Conservation (phyloP, 2,888 invertebrate genomes). For the Euplexia lucipara region DNA sequence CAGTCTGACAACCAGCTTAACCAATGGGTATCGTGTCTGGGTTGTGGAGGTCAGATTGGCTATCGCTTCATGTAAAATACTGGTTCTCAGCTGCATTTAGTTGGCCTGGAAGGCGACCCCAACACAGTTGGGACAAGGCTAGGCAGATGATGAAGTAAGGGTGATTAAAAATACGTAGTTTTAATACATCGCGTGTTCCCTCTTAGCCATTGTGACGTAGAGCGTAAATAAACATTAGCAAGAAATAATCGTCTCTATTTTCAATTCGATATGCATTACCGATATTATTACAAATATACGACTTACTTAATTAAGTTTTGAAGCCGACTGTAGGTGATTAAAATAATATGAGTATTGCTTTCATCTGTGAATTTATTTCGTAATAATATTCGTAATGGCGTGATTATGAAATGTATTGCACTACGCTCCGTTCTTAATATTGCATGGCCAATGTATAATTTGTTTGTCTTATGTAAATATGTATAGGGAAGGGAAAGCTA, state of each 20-base stretch:
- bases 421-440: slow-evolving; percentile 34
- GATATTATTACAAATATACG: slow-evolving; percentile 47
- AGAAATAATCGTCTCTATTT: slow-evolving; percentile 46
- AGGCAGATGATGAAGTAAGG: too few species aligned
- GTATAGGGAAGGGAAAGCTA: neutral
- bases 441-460: slow-evolving; percentile 43
- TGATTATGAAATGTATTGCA: slow-evolving; percentile 55
- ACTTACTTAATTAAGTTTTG: slow-evolving; percentile 50
- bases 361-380: slow-evolving; percentile 53
- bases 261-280: slow-evolving; percentile 46
- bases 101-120: too few species aligned
- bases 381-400: slow-evolving; percentile 40
- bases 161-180: slow-evolving; percentile 20
- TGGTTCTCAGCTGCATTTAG: too few species aligned
- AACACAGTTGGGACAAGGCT: too few species aligned
- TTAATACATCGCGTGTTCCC: slow-evolving; percentile 26
- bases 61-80: too few species aligned
- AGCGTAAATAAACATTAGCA: slow-evolving; percentile 32
- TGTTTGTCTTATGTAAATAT: slow-evolving; percentile 32
- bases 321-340: slow-evolving; percentile 20
- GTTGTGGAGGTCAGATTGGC: too few species aligned
- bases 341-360: slow-evolving; percentile 49
- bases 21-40: too few species aligned
- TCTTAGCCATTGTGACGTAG: slow-evolving; percentile 8
- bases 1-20: too few species aligned